phyloP scores from a whole-genome alignment of 2,888 invertebrate genomes.

The Acanthopleura granulata region DNA sequence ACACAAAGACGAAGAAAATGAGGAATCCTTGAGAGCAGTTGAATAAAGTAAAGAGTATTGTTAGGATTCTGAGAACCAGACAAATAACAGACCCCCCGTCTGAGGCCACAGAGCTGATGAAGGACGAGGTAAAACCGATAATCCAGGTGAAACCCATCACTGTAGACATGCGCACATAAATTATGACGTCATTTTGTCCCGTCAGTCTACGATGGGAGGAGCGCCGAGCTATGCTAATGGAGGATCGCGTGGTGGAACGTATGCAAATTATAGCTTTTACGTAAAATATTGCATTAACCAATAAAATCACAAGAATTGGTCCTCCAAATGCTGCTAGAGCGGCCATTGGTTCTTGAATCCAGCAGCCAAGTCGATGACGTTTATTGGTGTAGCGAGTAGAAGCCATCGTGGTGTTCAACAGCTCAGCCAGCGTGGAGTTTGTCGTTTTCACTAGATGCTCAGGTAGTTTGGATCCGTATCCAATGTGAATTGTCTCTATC shows the following conservation, averaged over 20 bases:
- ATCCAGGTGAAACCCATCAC: conserved; percentile 65
- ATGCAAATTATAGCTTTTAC: conserved; percentile 54
- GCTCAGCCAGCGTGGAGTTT: not conserved
- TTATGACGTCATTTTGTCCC: conserved; percentile 55
- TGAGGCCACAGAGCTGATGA: conserved; percentile 49
- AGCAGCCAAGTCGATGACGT: conserved; percentile 40
- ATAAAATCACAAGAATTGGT: conserved; percentile 51
- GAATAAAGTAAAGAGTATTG: conserved; percentile 54
- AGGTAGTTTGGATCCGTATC: conserved; percentile 35
- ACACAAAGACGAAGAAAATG: conserved; percentile 58
- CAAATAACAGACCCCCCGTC: conserved; percentile 41
- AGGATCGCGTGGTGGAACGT: conserved; percentile 30
- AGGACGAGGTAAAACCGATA: conserved; percentile 56
- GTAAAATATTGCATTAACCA: conserved; percentile 53
- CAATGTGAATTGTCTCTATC: conserved; percentile 40
- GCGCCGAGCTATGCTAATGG: conserved; percentile 34
- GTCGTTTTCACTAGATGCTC: not conserved
- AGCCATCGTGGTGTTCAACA: not conserved
- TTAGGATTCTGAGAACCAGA: conserved; percentile 44
- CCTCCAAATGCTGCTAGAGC: conserved; percentile 54
- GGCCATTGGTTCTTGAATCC: conserved; percentile 58
- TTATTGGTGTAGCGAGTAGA: too few relatives aligned
- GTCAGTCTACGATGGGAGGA: conserved; percentile 41
- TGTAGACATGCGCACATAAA: conserved; percentile 61
- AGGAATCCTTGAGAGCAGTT: conserved; percentile 61